Evolutionary conservation across 2,888 invertebrate species (phyloP), one percentile per base, ranked within the genome.

Genomic region (Leptopterna dolabrata): DNA sequence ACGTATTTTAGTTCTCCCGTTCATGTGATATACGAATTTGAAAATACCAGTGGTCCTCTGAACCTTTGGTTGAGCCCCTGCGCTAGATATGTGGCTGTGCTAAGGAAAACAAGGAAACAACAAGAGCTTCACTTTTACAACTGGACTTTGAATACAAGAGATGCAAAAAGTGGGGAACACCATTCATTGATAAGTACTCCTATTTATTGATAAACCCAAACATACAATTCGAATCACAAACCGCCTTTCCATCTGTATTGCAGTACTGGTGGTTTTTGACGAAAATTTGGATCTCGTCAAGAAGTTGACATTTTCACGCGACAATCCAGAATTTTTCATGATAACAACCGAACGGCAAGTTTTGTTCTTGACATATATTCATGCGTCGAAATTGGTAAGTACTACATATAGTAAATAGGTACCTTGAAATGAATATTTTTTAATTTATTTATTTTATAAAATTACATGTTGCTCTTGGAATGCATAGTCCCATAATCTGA

Each of bases 51-150:
- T 24, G 87, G 82, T 0, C 19, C 76, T 16, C n/a, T 45, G 47
- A 27, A 73, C 47, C 29, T 87, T 14, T 87, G 82, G 81, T 27
- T 87, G 41, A 87, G 87, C 76, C 82, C 81, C n/a, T 87, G 87
- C 73, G 87, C 63, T 7, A 24, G 73, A 24, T 82, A 73, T 73
- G 41, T 87, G 16, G 51, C 63, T n/a, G 71, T 43, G 1, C 55
- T 71, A 4, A 55, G 24, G 13, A 71, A 30, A 47, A 73, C 47
- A 19, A 45, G 41, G 29, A 87, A 45, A 13, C 16, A 47, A 13
- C 87, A 83, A 71, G 73, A 82, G 16, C 27, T 87, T 7, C 76
- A 63, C 24, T 47, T 87, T 43, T 83, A 82, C 82, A 70, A 73
- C 16, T 87, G 87, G 87, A 41, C 76, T 2, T n/a, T 47, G 36